phyloP scores from a whole-genome alignment of 2,888 invertebrate genomes.

The Zaprionus bogoriensis region DNA sequence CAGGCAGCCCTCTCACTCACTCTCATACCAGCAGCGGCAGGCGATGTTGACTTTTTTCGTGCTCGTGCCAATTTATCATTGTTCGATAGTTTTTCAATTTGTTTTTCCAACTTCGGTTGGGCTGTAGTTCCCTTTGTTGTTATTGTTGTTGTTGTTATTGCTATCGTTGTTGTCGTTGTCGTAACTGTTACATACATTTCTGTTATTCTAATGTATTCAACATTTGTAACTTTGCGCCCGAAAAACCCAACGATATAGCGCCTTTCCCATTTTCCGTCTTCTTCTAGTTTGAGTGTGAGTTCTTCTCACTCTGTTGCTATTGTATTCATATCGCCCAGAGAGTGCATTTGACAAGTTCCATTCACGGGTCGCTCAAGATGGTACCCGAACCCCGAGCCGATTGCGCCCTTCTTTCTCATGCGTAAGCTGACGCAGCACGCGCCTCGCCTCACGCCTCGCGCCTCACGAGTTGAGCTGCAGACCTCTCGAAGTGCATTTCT shows the following conservation, averaged over 20 bases:
- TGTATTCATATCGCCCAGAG: conserved; percentile 43
- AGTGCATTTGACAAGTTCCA: conserved; percentile 47
- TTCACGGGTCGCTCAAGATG: conserved; percentile 4
- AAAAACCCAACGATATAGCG: background rate
- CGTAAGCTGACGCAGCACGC: conserved; percentile 8
- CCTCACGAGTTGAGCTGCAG: background rate
- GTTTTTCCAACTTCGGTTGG: conserved; percentile 55
- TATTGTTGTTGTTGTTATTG: conserved; percentile 20
- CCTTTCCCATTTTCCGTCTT: background rate
- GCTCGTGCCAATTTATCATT: conserved; percentile 78
- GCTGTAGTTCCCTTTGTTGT: conserved; percentile 26
- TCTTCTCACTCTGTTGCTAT: conserved; percentile 22
- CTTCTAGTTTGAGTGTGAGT: conserved; percentile 1
- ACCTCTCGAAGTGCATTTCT: conserved; percentile 1
- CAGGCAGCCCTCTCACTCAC: background rate
- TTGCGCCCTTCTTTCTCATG: conserved; percentile 10
- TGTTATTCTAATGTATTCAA: conserved; percentile 59
- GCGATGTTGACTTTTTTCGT: conserved; percentile 43
- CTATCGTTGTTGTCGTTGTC: conserved; percentile 11
- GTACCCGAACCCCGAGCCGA: conserved; percentile 28
- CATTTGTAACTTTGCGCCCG: conserved; percentile 45
- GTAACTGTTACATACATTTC: conserved; percentile 35
- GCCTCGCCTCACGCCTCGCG: conserved; percentile 6
- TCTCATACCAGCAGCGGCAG: conserved; percentile 6
- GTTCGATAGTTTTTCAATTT: conserved; percentile 78